Base-by-base conservation (phyloP, 2,113 vertebrate genomes). In the Callospermophilus lateralis region DNA sequence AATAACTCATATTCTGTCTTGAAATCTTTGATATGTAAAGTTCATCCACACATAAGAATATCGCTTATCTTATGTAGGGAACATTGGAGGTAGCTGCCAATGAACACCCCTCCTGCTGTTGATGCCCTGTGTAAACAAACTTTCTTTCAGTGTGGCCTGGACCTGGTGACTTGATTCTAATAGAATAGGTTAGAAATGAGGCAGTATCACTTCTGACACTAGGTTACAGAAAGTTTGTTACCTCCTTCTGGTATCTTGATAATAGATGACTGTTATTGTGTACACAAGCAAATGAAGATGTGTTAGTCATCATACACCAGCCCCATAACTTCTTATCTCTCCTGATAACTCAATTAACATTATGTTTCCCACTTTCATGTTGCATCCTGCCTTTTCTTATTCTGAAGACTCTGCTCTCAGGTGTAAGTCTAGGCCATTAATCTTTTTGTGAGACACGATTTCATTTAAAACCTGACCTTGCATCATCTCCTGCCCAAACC, bases 391-490 rank as follows among this genome's bases (percentile, higher is more conserved):
- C 4, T 89, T 89, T 74, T 58, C 78, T 93, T 80, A 84, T 81
- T 95, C 74, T 34, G 30, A 83, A 95, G 51, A 90, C 39, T 89
- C 84, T n/a, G 20, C 45, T 42, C 34, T 68, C 68, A 84, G 79
- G 68, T 55, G n/a, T 86, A 90, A 73, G 65, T 73, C 67, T 24
- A 51, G 4, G 11, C 65, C 19, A 10, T 55, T 94, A 12, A 61
- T 91, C 63, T 94, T 80, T 90, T 55, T 84, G 37, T 94, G 51
- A 93, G 22, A 37, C 39, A 48, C 73, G 84, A 19, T 48, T 94
- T 96, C 74, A 77, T 85, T 83, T 94, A 85, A 76, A 89, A 93
- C 76, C 11, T 80, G 81, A 67, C 74, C 72, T 89, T 91, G n/a
- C 78, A 42, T 89, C 42, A 61, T 91, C 48, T 83, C 85, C 83